Conservation (phyloP, 2,888 invertebrate species). For the Kryphioiulus occultus region DNA sequence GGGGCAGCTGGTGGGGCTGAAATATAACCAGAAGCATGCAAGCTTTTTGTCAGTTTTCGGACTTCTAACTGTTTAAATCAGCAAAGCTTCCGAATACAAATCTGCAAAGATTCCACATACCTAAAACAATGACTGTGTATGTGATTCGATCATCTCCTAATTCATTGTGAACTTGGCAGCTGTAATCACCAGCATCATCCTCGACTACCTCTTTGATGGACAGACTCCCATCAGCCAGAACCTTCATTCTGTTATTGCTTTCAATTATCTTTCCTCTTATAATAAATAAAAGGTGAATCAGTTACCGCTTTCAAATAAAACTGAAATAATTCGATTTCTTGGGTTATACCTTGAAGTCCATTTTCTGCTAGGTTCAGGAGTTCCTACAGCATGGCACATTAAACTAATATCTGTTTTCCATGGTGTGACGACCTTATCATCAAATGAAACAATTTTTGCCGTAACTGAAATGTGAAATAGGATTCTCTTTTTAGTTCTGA, state of each 20-base stretch:
- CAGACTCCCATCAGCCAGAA: conserved; percentile 78
- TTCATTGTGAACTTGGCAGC: conserved; percentile 90
- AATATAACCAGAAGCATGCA: too few species aligned
- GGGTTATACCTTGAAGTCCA: conserved; percentile 67
- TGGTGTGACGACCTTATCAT: conserved; percentile 75
- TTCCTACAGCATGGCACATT: conserved; percentile 90
- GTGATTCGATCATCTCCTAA: conserved; percentile 92
- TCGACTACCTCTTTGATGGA: conserved; percentile 87
- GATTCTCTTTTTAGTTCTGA: too few species aligned
- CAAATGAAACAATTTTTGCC: conserved; percentile 93
- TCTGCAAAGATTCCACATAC: conserved; percentile 64
- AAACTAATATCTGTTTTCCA: conserved; percentile 85
- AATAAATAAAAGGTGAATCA: background rate
- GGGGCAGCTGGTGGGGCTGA: conserved; percentile 46
- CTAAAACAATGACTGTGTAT: conserved; percentile 85
- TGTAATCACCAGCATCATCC: conserved; percentile 92
- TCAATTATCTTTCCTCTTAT: background rate
- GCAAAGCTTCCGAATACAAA: too few species aligned
- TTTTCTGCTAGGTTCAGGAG: conserved; percentile 86
- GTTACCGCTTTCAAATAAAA: too few species aligned
- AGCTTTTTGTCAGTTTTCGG: background rate
- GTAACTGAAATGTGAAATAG: conserved; percentile 70
- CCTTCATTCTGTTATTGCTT: background rate
- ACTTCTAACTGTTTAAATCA: too few species aligned
- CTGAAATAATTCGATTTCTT: too few species aligned